Percentiles rank a stretch among this genome's conserved stretches.
Conservation (phyloP, 2,797 vertebrate genomes). For the Basileuterus tristriatus region DNA sequence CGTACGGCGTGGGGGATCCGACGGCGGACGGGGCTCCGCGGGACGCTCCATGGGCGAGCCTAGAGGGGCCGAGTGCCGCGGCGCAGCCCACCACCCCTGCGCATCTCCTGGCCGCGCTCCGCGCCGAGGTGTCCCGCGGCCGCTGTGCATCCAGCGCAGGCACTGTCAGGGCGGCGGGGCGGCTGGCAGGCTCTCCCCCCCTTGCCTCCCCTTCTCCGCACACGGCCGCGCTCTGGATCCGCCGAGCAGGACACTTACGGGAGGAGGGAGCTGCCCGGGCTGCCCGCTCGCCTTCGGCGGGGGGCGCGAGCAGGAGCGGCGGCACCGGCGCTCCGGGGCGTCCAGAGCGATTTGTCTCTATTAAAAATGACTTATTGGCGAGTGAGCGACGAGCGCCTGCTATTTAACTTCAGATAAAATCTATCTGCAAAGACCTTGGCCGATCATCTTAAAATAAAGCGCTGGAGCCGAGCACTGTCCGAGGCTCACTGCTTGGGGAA, state of each 20-base stretch:
- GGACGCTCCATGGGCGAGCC: constrained; percentile 72
- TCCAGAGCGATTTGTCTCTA: constrained; percentile 54
- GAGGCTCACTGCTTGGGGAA: constrained; percentile 50
- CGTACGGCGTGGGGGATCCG: constrained; percentile 66
- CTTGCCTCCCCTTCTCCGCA: constrained; percentile 11
- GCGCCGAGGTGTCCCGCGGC: constrained; percentile 32
- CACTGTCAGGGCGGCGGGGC: background rate
- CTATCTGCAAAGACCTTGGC: constrained; percentile 55
- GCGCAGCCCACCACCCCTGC: constrained; percentile 54
- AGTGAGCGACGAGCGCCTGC: constrained; percentile 4
- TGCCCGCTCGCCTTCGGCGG: constrained; percentile 5
- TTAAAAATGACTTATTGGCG: constrained; percentile 48
- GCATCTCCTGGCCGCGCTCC: constrained; percentile 58
- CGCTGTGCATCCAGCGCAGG: constrained; percentile 47
- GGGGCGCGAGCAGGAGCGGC: background rate
- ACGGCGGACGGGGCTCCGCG: constrained; percentile 61
- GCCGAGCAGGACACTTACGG: constrained; percentile 69
- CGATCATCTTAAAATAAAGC: constrained; percentile 54
- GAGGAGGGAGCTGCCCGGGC: constrained; percentile 28
- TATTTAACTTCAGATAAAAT: constrained; percentile 55
- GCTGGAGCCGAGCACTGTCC: constrained; percentile 35
- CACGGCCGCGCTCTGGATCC: constrained; percentile 18
- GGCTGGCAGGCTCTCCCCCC: background rate
- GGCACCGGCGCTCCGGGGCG: constrained; percentile 30
- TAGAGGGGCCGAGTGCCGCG: constrained; percentile 59